Evolutionary conservation across 1,140 invertebrate species (phyloP).

Genomic region (Idris sp.): DNA sequence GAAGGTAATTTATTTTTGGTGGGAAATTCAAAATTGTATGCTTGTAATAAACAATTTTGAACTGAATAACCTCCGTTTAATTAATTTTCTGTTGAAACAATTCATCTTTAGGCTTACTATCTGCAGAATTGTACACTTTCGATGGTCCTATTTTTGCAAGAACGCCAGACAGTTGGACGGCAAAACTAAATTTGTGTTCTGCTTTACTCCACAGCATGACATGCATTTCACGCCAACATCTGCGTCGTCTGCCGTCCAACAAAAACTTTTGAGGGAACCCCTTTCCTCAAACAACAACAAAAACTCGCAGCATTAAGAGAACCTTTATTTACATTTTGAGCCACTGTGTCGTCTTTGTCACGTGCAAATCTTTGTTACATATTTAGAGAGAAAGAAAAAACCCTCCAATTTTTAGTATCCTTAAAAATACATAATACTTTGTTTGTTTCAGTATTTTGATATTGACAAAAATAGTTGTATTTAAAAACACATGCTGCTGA

Average conservation of each 20-base stretch:
- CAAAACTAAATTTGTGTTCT: constrained; percentile 49
- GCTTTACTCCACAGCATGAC: constrained; percentile 35
- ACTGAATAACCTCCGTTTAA: constrained; percentile 15
- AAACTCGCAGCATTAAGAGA: constrained; percentile 23
- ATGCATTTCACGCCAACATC: constrained; percentile 52
- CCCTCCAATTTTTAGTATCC: no score
- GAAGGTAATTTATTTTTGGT: no score
- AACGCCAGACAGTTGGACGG: constrained; percentile 59
- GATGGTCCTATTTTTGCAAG: constrained; percentile 55
- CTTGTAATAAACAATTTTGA: no score
- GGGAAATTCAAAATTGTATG: no score
- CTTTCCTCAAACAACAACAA: constrained; percentile 35
- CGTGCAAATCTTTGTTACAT: constrained; percentile 9
- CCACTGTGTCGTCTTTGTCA: constrained; percentile 27
- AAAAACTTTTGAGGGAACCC: constrained; percentile 49
- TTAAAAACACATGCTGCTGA: no score
- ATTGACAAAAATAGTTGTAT: no score
- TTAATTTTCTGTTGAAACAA: constrained; percentile 14
- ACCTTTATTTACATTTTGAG: constrained; percentile 29
- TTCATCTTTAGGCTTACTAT: constrained; percentile 28
- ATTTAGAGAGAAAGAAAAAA: no score
- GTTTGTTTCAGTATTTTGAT: no score
- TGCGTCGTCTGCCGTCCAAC: constrained; percentile 46
- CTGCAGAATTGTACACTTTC: constrained; percentile 20
- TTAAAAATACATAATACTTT: no score